These are phyloP conservation scores for Malurus alboscapulatus DNA, from an alignment of 2,113 vertebrate species.

Conservation along the genomic window DNA sequence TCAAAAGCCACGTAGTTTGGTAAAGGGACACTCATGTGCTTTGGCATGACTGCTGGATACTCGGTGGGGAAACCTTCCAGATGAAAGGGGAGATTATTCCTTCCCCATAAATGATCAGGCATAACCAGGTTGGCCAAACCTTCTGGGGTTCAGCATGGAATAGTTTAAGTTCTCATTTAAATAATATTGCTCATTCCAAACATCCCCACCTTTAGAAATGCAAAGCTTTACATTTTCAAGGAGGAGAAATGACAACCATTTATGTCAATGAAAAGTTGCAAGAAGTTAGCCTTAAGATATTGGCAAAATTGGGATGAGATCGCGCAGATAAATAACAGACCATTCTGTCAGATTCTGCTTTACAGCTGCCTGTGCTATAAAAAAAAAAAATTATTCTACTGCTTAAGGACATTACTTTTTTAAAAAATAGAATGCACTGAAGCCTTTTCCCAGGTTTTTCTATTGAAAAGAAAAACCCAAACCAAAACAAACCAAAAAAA, in stretches of 20 bases:
- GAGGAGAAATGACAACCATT: background rate
- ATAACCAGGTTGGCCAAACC: background rate
- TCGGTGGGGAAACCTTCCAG: background rate
- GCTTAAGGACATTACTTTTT: background rate
- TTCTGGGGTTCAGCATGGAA: background rate
- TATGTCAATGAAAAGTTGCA: background rate
- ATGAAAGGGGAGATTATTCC: background rate
- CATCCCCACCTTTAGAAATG: background rate
- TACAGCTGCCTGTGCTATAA: background rate
- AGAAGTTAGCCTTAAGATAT: background rate
- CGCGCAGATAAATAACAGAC: background rate
- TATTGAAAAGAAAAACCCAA: background rate
- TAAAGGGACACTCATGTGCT: background rate
- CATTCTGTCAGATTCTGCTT: background rate
- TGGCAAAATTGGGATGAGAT: background rate
- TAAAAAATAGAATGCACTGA: background rate
- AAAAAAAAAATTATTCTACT: background rate
- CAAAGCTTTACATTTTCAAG: background rate
- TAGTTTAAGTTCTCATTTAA: background rate
- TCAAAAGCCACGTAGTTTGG: background rate
- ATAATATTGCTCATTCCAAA: background rate
- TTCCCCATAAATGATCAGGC: background rate
- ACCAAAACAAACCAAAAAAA: background rate
- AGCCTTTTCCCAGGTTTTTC: background rate
- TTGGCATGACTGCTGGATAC: background rate